Conservation (phyloP, 2,888 invertebrate species). For the Camptogramma bilineatum region DNA sequence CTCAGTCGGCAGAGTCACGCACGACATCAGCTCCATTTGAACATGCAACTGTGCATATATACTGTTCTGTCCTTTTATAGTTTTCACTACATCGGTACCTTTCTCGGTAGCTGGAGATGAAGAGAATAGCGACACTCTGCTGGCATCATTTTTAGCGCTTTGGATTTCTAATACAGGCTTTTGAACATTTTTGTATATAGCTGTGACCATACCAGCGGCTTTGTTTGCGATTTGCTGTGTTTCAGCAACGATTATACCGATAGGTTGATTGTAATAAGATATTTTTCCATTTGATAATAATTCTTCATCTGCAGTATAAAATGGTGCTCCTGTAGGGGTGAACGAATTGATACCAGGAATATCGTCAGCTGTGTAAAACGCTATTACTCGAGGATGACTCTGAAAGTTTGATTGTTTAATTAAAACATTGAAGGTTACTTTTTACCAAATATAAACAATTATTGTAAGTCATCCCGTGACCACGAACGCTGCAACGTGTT, state of each 20-base stretch:
- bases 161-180: conserved; percentile 59
- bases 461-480: too few relatives aligned
- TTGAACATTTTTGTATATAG: conserved; percentile 76
- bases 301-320: conserved; percentile 58
- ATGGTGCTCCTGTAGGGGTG: conserved; percentile 52
- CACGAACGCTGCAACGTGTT: too few relatives aligned
- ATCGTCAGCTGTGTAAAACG: conserved; percentile 87
- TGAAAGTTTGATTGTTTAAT: not conserved
- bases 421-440: too few relatives aligned
- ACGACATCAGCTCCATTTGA: conserved; percentile 89
- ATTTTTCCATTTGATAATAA: conserved; percentile 72
- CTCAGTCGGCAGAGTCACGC: conserved; percentile 87
- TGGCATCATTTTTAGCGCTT: conserved; percentile 52
- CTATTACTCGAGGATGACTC: conserved; percentile 86
- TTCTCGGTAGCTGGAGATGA: conserved; percentile 53
- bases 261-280: conserved; percentile 64
- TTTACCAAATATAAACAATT: too few relatives aligned
- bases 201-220: conserved; percentile 84
- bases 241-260: conserved; percentile 84
- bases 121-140: conserved; percentile 47
- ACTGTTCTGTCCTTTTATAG: conserved; percentile 79
- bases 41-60: conserved; percentile 89
- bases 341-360: conserved; percentile 87
- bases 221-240: conserved; percentile 79
- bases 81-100: conserved; percentile 69